phyloP scores from a whole-genome alignment of 2,888 invertebrate genomes.

The Pseudoips prasinana region DNA sequence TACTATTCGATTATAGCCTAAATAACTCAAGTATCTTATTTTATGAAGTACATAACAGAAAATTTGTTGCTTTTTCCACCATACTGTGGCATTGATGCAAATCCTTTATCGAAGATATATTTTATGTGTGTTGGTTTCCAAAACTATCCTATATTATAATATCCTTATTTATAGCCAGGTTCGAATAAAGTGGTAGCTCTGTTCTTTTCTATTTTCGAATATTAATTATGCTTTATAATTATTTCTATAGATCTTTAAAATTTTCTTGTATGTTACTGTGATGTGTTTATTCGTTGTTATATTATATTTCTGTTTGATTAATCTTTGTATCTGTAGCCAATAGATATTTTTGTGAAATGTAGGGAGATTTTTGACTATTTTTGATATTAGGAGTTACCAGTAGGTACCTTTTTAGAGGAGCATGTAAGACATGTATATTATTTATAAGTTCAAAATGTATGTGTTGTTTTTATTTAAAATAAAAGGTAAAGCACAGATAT shows the following conservation, averaged over 20 bases:
- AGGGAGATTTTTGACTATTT: constrained; percentile 15
- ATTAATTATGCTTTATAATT: constrained; percentile 28
- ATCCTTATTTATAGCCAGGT: no score
- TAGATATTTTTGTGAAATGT: constrained; percentile 6
- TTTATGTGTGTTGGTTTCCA: no score
- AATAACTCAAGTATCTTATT: no score
- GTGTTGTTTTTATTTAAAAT: constrained; percentile 11
- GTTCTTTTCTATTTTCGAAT: constrained; percentile 25
- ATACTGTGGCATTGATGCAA: no score
- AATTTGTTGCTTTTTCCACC: no score
- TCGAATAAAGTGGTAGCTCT: no score
- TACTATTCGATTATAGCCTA: no score
- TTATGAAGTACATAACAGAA: no score
- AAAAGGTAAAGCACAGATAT: background rate
- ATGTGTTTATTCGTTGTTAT: constrained; percentile 6
- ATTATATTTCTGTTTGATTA: constrained; percentile 7
- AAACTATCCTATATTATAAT: no score
- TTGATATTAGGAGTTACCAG: constrained; percentile 5
- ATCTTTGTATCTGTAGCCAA: constrained; percentile 8
- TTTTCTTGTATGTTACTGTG: constrained; percentile 11
- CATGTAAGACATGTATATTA: constrained; percentile 13
- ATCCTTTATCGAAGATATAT: no score
- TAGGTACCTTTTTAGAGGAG: background rate
- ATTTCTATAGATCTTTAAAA: constrained; percentile 3
- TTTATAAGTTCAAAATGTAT: constrained; percentile 1